A percentile compares a stretch with the other conserved stretches of the same genome.
Evolutionary conservation across 2,888 invertebrate species (phyloP).

Genomic region (Noctua comes): DNA sequence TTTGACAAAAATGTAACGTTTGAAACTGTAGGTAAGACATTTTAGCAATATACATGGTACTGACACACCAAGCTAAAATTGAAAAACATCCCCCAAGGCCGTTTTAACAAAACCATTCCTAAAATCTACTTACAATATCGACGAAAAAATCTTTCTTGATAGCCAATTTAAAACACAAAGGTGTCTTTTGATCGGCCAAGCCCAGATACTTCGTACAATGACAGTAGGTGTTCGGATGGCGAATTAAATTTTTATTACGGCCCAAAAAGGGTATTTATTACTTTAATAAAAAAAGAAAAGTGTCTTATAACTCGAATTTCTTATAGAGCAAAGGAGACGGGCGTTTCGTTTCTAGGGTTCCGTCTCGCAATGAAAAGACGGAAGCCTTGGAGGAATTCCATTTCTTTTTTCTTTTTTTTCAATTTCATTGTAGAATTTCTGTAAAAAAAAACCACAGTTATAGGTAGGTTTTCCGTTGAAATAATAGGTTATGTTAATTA

Average conservation of each 20-base stretch:
- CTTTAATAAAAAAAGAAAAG: conserved; percentile 63
- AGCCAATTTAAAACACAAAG: conserved; percentile 63
- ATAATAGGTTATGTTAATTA: neutral
- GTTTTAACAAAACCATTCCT: conserved; percentile 6
- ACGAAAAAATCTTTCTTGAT: conserved; percentile 39
- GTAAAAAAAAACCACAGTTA: neutral
- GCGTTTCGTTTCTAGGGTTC: conserved; percentile 15
- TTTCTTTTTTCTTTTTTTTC: too few relatives aligned
- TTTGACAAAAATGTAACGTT: neutral
- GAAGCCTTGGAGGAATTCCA: neutral
- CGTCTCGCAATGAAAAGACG: neutral
- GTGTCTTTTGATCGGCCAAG: conserved; percentile 48
- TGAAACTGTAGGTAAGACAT: neutral
- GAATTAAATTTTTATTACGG: conserved; percentile 68
- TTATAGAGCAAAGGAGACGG: conserved; percentile 12
- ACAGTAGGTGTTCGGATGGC: conserved; percentile 54
- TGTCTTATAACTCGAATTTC: conserved; percentile 48
- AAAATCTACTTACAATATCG: conserved; percentile 27
- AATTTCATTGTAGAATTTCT: neutral
- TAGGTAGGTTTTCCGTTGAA: neutral
- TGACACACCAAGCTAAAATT: neutral
- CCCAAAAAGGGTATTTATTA: conserved; percentile 65
- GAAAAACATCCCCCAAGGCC: neutral
- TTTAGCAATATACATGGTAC: neutral
- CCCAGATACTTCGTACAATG: conserved; percentile 31